Conservation (phyloP, 1,140 invertebrate genomes). For the Drosophila kohkoa region DNA sequence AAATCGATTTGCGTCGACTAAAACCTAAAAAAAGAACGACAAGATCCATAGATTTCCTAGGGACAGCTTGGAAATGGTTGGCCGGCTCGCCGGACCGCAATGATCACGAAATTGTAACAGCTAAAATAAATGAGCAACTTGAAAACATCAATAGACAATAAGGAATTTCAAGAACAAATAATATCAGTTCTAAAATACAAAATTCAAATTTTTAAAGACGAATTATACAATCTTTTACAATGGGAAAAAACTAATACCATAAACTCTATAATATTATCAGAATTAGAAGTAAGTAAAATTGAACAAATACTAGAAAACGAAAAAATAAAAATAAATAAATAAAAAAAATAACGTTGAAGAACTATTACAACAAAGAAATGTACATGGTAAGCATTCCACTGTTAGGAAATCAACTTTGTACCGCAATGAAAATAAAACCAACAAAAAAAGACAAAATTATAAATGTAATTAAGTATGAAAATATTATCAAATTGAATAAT, state of each 20-base stretch:
- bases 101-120: no score
- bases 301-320: not conserved
- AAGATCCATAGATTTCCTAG: no score
- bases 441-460: not conserved
- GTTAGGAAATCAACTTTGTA: not conserved
- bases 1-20: no score
- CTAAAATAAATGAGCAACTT: no score
- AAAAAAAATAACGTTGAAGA: constrained; percentile 2
- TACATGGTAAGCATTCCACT: constrained; percentile 8
- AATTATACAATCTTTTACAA: constrained; percentile 7
- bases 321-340: no score
- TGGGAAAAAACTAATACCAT: constrained; percentile 1
- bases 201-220: constrained; percentile 23
- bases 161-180: not conserved
- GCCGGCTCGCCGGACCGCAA: no score
- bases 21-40: no score
- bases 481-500: constrained; percentile 9
- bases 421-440: not conserved
- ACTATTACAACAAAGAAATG: constrained; percentile 19
- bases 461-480: constrained; percentile 27
- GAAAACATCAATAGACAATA: no score
- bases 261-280: constrained; percentile 18
- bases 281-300: constrained; percentile 12
- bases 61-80: no score
- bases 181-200: not conserved